Conservation (phyloP, 1,140 invertebrate genomes). For the Leptestheria dahalacensis region DNA sequence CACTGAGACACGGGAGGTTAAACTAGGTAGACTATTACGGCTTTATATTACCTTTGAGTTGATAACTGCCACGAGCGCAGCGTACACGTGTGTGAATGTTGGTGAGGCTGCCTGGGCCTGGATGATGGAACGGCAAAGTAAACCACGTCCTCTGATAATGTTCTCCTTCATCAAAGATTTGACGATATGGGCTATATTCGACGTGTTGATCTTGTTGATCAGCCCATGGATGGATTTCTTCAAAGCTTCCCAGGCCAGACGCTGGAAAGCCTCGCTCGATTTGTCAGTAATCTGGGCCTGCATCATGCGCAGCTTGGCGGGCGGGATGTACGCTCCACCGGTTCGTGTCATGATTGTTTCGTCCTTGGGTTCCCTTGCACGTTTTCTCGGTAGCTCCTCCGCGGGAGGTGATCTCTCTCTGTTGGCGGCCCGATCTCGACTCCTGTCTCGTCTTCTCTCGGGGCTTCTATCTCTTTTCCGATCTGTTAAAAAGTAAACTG, state of each 20-base stretch:
- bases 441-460: constrained; percentile 2
- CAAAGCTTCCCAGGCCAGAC: constrained; percentile 94
- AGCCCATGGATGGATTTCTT: constrained; percentile 98
- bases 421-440: neutral
- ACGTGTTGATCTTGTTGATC: constrained; percentile 95
- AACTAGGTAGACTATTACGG: too few relatives aligned
- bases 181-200: constrained; percentile 77
- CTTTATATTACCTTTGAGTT: constrained; percentile 85
- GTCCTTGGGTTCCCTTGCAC: constrained; percentile 23
- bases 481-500: constrained; percentile 20
- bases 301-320: constrained; percentile 85
- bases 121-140: constrained; percentile 81
- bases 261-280: constrained; percentile 67
- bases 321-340: constrained; percentile 96
- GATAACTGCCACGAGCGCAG: constrained; percentile 80
- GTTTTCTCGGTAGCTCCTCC: neutral
- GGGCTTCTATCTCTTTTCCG: constrained; percentile 12
- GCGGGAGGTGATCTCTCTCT: neutral
- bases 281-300: constrained; percentile 89
- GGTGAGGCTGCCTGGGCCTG: constrained; percentile 93
- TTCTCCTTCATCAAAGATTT: constrained; percentile 87
- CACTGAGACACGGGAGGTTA: too few relatives aligned
- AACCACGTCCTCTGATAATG: constrained; percentile 81
- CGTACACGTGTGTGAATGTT: constrained; percentile 95
- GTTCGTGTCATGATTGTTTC: constrained; percentile 70